A percentile compares a stretch with the other conserved stretches of the same genome.
phyloP scores from a whole-genome alignment of 2,113 vertebrate genomes.

The Drymodes brunneopygia region DNA sequence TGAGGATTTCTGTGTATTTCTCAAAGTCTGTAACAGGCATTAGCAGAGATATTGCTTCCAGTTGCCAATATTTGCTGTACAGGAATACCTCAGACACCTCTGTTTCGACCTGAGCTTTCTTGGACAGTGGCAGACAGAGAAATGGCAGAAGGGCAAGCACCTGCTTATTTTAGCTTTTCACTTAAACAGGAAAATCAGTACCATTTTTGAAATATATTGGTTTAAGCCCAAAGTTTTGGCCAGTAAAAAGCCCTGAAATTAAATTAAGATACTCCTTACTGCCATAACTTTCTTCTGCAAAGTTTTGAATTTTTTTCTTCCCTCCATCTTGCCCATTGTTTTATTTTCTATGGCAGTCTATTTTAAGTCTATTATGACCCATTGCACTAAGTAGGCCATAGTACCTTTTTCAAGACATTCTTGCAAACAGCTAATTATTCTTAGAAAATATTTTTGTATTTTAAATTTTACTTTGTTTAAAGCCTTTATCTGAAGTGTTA shows the following conservation, averaged over 20 bases:
- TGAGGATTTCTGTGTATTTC: neutral
- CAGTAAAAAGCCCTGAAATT: neutral
- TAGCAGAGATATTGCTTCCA: neutral
- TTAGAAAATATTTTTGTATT: neutral
- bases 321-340: fast-evolving
- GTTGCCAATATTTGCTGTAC: neutral
- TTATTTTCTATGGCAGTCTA: neutral
- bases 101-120: neutral
- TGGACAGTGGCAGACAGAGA: neutral
- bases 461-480: neutral
- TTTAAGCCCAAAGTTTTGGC: neutral
- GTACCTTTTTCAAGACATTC: neutral
- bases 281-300: neutral
- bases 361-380: neutral
- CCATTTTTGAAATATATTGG: neutral
- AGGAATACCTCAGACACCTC: neutral
- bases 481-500: neutral
- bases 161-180: neutral
- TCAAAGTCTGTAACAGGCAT: neutral
- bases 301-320: neutral
- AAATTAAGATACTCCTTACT: neutral
- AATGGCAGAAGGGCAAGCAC: neutral
- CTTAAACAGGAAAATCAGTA: neutral
- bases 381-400: neutral
- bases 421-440: neutral